phyloP scores from a whole-genome alignment of 2,888 invertebrate genomes.

The Drosophila aldrichi region DNA sequence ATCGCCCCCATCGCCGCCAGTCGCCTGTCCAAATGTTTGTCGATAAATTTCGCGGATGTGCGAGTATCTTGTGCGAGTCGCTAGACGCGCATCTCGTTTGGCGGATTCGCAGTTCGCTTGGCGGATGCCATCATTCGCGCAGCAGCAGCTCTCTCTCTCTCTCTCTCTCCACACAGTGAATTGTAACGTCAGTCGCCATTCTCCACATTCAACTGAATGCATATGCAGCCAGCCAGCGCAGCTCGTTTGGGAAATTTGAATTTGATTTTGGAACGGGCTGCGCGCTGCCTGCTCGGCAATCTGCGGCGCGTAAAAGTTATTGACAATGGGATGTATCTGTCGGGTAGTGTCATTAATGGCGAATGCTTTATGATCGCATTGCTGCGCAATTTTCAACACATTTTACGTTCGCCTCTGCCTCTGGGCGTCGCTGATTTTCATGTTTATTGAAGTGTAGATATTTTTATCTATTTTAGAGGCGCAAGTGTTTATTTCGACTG shows the following conservation, averaged over 20 bases:
- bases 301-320: conserved; percentile 81
- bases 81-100: conserved; percentile 46
- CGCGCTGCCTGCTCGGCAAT: conserved; percentile 57
- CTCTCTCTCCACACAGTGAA: conserved; percentile 11
- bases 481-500: conserved; percentile 80
- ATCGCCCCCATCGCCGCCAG: conserved; percentile 30
- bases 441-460: conserved; percentile 83
- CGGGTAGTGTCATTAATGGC: conserved; percentile 83
- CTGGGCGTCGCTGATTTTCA: conserved; percentile 69
- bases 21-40: conserved; percentile 79
- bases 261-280: conserved; percentile 69
- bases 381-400: conserved; percentile 81
- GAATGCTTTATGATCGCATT: conserved; percentile 83
- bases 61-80: conserved; percentile 77
- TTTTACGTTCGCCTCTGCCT: conserved; percentile 56
- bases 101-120: conserved; percentile 56
- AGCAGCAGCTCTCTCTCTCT: conserved; percentile 15
- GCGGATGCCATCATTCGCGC: conserved; percentile 83
- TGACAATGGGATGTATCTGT: conserved; percentile 84
- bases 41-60: conserved; percentile 81
- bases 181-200: conserved; percentile 51
- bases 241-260: conserved; percentile 71
- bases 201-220: conserved; percentile 7
- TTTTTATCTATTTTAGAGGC: conserved; percentile 81
- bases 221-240: conserved; percentile 43